Evolutionary conservation across 1,140 invertebrate species (phyloP), one percentile per base, ranked within the genome.

Genomic region (Camponotus floridanus): DNA sequence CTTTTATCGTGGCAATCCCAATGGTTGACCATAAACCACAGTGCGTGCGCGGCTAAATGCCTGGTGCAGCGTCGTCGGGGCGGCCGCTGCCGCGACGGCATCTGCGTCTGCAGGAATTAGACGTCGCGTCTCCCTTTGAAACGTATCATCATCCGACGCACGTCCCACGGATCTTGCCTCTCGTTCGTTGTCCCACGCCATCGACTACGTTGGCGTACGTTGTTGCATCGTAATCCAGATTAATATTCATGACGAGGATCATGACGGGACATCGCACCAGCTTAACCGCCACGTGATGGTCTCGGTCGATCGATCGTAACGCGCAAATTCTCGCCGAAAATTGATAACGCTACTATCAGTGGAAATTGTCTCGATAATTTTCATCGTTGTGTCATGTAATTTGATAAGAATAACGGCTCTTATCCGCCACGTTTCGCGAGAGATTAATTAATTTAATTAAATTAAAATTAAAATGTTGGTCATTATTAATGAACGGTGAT

Each of bases 41-140:
- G 87, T 31, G 92, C 83, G 0, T 94, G 93, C 67, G 92, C 93
- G 1, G 18, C 79, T 0, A 90, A 88, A 31, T 93, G 93, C 65
- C 13, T 93, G 6, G 55, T 45, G 5, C 80, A 87, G 39, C 76
- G 90, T 59, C 90, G 87, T 7, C 81, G 33, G 11, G 92, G 93
- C 31, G 93, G 93, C 2, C 26, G 70, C 1, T 94, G 93, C 65
- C n/a, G 67, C 18, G 70, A 90, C 39, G 90, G 87, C 39, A 76
- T 88, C 9, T 94, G 92, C 65, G 11, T 89, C 21, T 93, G 93
- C 55, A 67, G 67, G 18, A 48, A 39, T 3, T 86, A 81, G 15
- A 4, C 42, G 11, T 39, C 31, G 15, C 13, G 3, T 51, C 26
- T 3, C 62, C 4, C 18, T 18, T 4, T 15, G 11, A 11, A 26